Conservation (phyloP, 2,888 invertebrate genomes). For the Allolobophora icterica region DNA sequence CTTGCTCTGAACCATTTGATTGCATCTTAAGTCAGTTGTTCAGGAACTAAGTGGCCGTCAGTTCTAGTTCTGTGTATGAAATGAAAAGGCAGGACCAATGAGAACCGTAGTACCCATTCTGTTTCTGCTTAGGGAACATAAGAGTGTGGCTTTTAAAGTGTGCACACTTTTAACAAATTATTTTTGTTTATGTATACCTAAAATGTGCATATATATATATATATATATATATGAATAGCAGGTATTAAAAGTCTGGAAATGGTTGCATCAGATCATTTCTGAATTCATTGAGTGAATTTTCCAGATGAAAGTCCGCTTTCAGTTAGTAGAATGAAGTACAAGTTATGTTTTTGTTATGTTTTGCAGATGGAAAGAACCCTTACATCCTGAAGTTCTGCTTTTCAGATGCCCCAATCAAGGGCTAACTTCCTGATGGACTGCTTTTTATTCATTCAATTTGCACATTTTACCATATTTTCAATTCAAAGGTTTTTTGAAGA, state of each 20-base stretch:
- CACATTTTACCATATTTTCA: not conserved
- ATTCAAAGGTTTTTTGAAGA: not conserved
- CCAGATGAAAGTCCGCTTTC: not conserved
- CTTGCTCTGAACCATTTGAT: not conserved
- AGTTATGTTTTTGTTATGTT: slow-evolving; percentile 40
- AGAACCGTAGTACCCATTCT: too few relatives aligned
- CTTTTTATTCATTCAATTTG: not conserved
- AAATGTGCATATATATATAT: too few relatives aligned
- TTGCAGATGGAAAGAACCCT: slow-evolving; percentile 92
- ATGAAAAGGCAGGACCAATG: too few relatives aligned
- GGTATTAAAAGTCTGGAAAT: not conserved
- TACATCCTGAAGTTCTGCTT: slow-evolving; percentile 98
- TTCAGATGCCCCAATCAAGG: slow-evolving; percentile 74
- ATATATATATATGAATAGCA: not conserved
- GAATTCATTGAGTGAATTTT: not conserved
- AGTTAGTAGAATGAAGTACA: not conserved
- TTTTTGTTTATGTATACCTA: too few relatives aligned
- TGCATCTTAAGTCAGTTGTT: not conserved
- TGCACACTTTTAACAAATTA: too few relatives aligned
- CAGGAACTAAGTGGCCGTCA: not conserved
- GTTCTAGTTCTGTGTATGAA: not conserved
- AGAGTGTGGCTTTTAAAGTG: too few relatives aligned
- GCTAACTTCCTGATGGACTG: not conserved
- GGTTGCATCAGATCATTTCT: not conserved
- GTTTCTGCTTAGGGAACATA: too few relatives aligned